phyloP scores from a whole-genome alignment of 2,113 vertebrate species.

The Lontra canadensis region DNA sequence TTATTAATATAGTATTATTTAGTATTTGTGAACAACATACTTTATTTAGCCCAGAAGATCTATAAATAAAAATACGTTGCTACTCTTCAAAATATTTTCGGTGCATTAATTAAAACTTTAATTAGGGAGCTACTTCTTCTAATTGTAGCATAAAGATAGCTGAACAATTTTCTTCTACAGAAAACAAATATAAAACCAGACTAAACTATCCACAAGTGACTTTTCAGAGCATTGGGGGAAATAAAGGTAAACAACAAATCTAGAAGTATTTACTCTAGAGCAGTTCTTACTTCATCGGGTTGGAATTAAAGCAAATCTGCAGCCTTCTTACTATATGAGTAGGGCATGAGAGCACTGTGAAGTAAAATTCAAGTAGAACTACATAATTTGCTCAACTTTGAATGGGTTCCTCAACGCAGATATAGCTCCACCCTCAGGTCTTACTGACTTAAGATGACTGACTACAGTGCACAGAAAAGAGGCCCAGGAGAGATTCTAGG shows the following conservation, averaged over 20 bases:
- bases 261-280: background rate
- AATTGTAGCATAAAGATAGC: background rate
- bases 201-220: background rate
- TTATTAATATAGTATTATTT: background rate
- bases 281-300: background rate
- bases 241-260: background rate
- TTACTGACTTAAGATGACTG: background rate
- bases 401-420: background rate
- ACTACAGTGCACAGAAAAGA: background rate
- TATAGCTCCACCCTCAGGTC: background rate
- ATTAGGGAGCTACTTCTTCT: background rate
- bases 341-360: background rate
- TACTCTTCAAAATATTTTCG: background rate
- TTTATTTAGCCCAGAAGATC: background rate
- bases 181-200: background rate
- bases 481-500: background rate
- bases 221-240: background rate
- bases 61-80: background rate
- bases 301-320: background rate
- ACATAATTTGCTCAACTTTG: background rate
- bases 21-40: background rate
- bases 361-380: background rate
- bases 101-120: background rate
- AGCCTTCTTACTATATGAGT: background rate
- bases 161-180: background rate